Percentiles rank a stretch among this genome's conserved stretches.
phyloP scores from a whole-genome alignment of 2,113 vertebrate species.

The Melanocharis versteri region DNA sequence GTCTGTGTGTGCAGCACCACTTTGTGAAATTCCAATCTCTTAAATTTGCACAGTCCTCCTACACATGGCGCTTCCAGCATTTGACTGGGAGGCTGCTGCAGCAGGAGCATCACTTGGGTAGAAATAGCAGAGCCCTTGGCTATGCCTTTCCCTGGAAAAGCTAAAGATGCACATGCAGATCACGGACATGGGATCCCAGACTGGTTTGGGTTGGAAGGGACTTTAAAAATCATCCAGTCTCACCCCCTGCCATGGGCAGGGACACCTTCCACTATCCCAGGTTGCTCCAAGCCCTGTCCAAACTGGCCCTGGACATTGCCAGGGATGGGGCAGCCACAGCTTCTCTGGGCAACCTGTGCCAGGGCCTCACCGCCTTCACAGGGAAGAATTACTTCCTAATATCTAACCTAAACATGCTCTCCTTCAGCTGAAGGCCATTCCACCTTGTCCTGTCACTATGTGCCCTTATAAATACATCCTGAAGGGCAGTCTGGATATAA shows the following conservation, averaged over 20 bases:
- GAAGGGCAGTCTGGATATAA: background rate
- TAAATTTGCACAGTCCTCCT: background rate
- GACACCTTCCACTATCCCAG: background rate
- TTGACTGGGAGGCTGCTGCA: background rate
- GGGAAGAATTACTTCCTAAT: background rate
- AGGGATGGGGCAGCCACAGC: background rate
- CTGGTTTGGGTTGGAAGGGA: background rate
- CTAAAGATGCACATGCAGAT: background rate
- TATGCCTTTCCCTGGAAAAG: background rate
- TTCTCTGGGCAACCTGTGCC: background rate
- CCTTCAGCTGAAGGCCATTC: background rate
- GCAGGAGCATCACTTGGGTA: background rate
- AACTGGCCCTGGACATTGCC: background rate
- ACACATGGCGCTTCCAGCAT: background rate
- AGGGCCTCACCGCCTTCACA: background rate
- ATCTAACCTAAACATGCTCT: background rate
- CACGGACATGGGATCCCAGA: background rate
- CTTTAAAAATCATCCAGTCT: background rate
- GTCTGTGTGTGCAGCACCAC: background rate
- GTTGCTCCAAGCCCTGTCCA: fast-evolving
- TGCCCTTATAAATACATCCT: background rate
- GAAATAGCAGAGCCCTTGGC: background rate
- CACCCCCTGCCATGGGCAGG: background rate
- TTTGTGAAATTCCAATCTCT: background rate
- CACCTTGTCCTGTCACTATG: background rate